These are phyloP conservation scores for Cepaea hortensis DNA, from an alignment of 2,888 invertebrate species.

Conservation along the genomic window DNA sequence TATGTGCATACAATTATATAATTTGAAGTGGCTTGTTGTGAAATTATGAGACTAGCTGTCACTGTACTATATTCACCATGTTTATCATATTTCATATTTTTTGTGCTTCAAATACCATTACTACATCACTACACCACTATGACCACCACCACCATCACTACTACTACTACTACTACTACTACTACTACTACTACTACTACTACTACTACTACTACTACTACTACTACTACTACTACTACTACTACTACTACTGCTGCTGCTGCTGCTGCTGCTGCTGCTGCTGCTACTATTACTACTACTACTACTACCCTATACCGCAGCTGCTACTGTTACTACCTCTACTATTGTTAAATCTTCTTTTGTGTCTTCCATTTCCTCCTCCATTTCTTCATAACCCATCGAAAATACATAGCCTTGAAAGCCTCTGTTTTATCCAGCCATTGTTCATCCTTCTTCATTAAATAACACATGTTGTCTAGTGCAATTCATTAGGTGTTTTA, in stretches of 20 bases:
- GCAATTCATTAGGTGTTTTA: too few relatives aligned
- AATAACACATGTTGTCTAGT: too few relatives aligned
- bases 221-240: slow-evolving; percentile 1
- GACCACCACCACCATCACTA: neutral
- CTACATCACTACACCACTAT: neutral
- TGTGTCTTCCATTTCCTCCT: neutral
- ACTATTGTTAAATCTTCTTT: neutral
- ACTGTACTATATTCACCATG: neutral
- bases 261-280: neutral
- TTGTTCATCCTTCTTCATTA: too few relatives aligned
- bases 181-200: slow-evolving; percentile 3
- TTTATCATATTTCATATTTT: neutral
- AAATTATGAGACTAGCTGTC: too few relatives aligned
- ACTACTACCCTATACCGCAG: neutral
- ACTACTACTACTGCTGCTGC: neutral
- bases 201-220: slow-evolving; percentile 7
- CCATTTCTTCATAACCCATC: too few relatives aligned
- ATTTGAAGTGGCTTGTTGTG: too few relatives aligned
- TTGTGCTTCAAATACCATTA: neutral
- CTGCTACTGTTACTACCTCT: neutral
- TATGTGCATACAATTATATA: too few relatives aligned
- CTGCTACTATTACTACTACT: neutral
- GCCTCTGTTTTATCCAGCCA: too few relatives aligned
- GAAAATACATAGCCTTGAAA: too few relatives aligned
- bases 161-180: neutral